These are phyloP conservation scores for Masnerella sp. DNA, from an alignment of 2,888 invertebrate genomes.

Conservation along the genomic window DNA sequence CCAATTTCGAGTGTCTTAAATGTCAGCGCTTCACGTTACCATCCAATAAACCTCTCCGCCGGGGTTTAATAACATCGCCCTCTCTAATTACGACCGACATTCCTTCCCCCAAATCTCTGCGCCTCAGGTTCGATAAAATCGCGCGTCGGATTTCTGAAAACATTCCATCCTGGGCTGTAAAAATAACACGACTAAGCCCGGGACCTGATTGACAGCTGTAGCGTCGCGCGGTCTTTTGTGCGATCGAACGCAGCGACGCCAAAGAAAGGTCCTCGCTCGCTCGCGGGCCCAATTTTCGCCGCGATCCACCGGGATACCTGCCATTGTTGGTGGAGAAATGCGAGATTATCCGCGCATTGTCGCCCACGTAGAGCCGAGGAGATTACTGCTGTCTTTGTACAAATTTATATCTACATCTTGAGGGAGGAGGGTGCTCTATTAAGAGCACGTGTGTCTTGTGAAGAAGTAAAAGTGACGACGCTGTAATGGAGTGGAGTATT, in stretches of 20 bases:
- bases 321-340: slow-evolving; percentile 62
- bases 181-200: slow-evolving; percentile 50
- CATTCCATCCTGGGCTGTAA: slow-evolving; percentile 22
- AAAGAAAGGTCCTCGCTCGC: slow-evolving; percentile 43
- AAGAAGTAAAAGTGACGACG: slow-evolving; percentile 24
- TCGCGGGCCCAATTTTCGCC: slow-evolving; percentile 52
- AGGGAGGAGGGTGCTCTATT: slow-evolving; percentile 27
- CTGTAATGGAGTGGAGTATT: slow-evolving; percentile 28
- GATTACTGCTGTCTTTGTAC: slow-evolving; percentile 53
- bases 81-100: slow-evolving; percentile 2
- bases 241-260: slow-evolving; percentile 12
- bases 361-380: slow-evolving; percentile 45
- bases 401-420: slow-evolving; percentile 56
- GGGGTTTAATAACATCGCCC: too few relatives aligned
- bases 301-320: slow-evolving; percentile 36
- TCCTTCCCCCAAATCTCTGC: background rate
- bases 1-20: too few relatives aligned
- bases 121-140: slow-evolving; percentile 35
- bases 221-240: slow-evolving; percentile 59
- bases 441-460: slow-evolving; percentile 42
- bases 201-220: slow-evolving; percentile 65
- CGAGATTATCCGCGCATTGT: slow-evolving; percentile 68
- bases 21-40: too few relatives aligned
- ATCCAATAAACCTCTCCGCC: too few relatives aligned
- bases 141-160: slow-evolving; percentile 24